Conservation (phyloP, 2,113 vertebrate species). For the Sander lucioperca region DNA sequence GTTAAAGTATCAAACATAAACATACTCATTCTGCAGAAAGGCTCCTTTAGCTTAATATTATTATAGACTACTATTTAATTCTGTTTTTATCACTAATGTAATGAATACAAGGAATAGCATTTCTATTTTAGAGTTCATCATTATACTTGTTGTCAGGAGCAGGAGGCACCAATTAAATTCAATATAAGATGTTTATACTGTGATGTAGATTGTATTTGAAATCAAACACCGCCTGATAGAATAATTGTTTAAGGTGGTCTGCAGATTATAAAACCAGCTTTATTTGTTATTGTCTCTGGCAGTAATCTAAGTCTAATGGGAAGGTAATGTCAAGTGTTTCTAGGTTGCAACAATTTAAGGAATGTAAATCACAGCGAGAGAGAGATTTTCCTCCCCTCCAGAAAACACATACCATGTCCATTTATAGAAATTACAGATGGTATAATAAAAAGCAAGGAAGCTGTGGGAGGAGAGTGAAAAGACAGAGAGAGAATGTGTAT, state of each 20-base stretch:
- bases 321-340: background rate
- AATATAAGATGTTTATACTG: no score
- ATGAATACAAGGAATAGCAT: no score
- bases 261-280: background rate
- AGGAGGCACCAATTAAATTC: background rate
- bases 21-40: no score
- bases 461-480: conserved; percentile 8
- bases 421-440: conserved; percentile 70
- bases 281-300: background rate
- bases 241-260: background rate
- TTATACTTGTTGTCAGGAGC: no score
- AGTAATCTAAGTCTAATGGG: no score
- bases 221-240: no score
- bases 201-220: background rate
- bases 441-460: conserved; percentile 38
- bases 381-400: conserved; percentile 3
- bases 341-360: background rate
- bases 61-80: no score
- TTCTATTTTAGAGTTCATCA: no score
- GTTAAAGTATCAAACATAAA: no score
- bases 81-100: no score
- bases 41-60: no score
- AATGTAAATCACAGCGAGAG: background rate
- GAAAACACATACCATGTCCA: conserved; percentile 67
- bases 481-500: background rate